phyloP scores from a whole-genome alignment of 2,113 vertebrate species.

The Triplophysa dalaica region DNA sequence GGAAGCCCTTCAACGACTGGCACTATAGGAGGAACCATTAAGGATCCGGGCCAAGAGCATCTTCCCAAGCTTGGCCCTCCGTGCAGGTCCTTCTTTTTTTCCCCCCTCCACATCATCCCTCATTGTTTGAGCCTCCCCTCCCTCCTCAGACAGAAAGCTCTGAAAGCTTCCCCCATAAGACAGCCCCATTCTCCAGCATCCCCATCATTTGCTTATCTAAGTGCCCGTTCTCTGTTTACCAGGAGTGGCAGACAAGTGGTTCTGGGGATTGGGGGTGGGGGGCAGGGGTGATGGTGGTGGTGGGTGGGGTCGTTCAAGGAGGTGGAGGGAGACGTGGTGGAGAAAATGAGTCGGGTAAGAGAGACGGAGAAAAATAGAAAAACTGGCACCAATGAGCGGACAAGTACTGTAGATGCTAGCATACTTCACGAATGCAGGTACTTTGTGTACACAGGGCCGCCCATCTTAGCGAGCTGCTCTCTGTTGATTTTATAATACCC shows the following conservation, averaged over 20 bases:
- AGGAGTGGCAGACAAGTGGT: constrained; percentile 59
- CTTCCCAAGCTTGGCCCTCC: constrained; percentile 38
- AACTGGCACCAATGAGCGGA: constrained; percentile 46
- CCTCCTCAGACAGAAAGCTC: constrained; percentile 24
- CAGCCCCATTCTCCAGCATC: constrained; percentile 44
- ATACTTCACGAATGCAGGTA: constrained; percentile 53
- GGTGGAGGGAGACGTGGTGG: constrained; percentile 23
- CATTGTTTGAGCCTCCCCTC: constrained; percentile 27
- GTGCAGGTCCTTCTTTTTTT: background rate
- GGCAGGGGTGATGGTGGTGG: constrained; percentile 9
- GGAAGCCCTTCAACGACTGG: constrained; percentile 36
- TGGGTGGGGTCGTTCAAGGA: constrained; percentile 17
- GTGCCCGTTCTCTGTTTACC: constrained; percentile 54
- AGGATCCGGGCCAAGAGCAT: constrained; percentile 47
- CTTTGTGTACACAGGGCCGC: constrained; percentile 50
- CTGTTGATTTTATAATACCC: constrained; percentile 57
- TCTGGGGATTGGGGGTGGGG: constrained; percentile 32
- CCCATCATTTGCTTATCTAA: constrained; percentile 54
- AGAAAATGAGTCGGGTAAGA: constrained; percentile 41
- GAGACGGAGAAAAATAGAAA: constrained; percentile 3
- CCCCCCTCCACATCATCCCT: background rate
- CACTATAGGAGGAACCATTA: constrained; percentile 39
- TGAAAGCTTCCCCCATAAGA: constrained; percentile 51
- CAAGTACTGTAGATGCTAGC: constrained; percentile 54
- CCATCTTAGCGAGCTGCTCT: constrained; percentile 49